Evolutionary conservation across 2,113 vertebrate species (phyloP), one percentile per base, ranked within the genome.

Genomic region (Callithrix jacchus): DNA sequence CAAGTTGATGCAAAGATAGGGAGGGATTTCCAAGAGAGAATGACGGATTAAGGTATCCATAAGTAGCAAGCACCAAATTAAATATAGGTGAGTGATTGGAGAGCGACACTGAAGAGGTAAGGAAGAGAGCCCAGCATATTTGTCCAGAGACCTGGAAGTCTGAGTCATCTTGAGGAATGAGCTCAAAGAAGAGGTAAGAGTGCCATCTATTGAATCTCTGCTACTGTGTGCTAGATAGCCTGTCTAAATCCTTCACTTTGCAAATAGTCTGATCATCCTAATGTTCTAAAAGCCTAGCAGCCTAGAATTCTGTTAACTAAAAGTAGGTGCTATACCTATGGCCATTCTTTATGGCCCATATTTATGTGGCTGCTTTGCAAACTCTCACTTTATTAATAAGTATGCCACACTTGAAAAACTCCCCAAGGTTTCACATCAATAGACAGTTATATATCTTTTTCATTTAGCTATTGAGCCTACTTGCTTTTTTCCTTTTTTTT

Each of bases 141-240:
- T 11, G n/a, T 40, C 11, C 56, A 66, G 37, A 80, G 70, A 74
- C 6, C 35, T 40, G 42, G 61, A 76, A 94, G 71, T 84, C 35
- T 37, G 70, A 85, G 77, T 56, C 58, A 71, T 25, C 6, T 14
- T 37, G 5, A 89, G 49, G 21, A 49, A 14, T 64, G 47, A 85
- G 58, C 70, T 93, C 94, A 95, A 95, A 94, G 83, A 77, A 96
- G 88, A 91, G 82, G 18, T 14, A 92, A 92, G 42, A 87, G 80
- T 20, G 92, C 96, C 96, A 92, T 83, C 97, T 94, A 93, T 89
- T 90, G 95, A 96, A 85, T 37, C 8, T 91, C 68, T 18, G 76
- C 32, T 47, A 66, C 32, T 58, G 5, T 10, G 56, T 77, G 14
- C 35, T 37, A 7, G 35, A 7, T 47, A 73, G 16, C 10, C 20